Evolutionary conservation across 2,113 vertebrate genomes (phyloP).

Genomic region (Orycteropus afer): DNA sequence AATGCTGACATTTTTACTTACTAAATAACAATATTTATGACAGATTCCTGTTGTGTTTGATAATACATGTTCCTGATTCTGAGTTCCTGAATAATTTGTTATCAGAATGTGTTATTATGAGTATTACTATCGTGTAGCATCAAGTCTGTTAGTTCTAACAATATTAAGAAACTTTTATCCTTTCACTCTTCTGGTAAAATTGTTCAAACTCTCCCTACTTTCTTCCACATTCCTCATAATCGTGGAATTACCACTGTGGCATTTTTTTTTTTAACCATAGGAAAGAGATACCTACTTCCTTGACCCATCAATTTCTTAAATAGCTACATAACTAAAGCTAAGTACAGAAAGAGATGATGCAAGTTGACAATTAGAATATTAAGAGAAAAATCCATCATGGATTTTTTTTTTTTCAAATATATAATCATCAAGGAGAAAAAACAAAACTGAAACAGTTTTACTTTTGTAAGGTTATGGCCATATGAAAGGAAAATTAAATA

Average conservation of each 20-base stretch:
- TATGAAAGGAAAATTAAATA: neutral
- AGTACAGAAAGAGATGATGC: neutral
- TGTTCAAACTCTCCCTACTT: neutral
- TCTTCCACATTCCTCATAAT: neutral
- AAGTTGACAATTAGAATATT: neutral
- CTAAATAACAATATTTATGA: neutral
- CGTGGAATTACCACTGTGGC: neutral
- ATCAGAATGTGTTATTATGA: neutral
- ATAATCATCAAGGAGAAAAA: neutral
- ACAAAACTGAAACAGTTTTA: neutral
- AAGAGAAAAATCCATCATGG: neutral
- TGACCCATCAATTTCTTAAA: constrained; percentile 19
- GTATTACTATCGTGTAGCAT: too few species aligned
- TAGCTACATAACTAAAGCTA: neutral
- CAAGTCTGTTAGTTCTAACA: neutral
- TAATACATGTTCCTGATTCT: neutral
- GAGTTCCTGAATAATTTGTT: neutral
- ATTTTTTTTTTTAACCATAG: neutral
- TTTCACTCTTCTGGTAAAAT: neutral
- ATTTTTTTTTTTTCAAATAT: neutral
- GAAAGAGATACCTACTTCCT: constrained; percentile 13
- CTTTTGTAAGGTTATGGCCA: neutral
- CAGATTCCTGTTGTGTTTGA: neutral
- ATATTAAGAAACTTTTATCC: neutral
- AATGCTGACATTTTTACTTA: neutral